Percentiles rank a stretch among this genome's conserved stretches.
Conservation (phyloP, 1,140 invertebrate species). For the Bombus picipes region DNA sequence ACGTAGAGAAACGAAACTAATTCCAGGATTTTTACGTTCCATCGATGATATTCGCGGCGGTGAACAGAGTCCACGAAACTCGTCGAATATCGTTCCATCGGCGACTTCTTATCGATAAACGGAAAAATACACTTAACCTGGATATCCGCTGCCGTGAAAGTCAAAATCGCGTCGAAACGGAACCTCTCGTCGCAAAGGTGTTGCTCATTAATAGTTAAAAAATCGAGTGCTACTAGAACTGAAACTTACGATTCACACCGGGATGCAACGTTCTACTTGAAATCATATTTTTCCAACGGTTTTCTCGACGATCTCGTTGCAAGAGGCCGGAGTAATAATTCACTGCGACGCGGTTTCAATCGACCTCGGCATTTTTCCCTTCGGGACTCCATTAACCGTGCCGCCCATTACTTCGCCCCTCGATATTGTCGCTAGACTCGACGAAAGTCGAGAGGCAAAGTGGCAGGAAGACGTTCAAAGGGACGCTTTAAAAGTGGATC, state of each 20-base stretch:
- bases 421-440: neutral
- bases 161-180: neutral
- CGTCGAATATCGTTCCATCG: neutral
- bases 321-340: slow-evolving; percentile 1
- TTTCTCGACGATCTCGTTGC: neutral
- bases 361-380: neutral
- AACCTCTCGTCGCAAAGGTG: too few species aligned
- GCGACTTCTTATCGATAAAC: neutral
- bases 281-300: neutral
- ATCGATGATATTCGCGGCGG: neutral
- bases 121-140: neutral
- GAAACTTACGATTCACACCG: neutral
- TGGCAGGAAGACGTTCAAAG: neutral
- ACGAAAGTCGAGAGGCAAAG: neutral
- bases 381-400: slow-evolving; percentile 19
- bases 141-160: neutral
- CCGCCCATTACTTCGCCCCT: slow-evolving; percentile 22
- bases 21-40: neutral
- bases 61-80: neutral
- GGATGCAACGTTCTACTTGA: neutral
- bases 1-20: neutral
- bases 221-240: neutral
- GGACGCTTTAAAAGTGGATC: neutral
- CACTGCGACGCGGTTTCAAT: slow-evolving; percentile 18
- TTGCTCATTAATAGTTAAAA: slow-evolving; percentile 7